These are phyloP conservation scores for Cyprinodon variegatus DNA, from an alignment of 2,113 vertebrate species.

Conservation along the genomic window DNA sequence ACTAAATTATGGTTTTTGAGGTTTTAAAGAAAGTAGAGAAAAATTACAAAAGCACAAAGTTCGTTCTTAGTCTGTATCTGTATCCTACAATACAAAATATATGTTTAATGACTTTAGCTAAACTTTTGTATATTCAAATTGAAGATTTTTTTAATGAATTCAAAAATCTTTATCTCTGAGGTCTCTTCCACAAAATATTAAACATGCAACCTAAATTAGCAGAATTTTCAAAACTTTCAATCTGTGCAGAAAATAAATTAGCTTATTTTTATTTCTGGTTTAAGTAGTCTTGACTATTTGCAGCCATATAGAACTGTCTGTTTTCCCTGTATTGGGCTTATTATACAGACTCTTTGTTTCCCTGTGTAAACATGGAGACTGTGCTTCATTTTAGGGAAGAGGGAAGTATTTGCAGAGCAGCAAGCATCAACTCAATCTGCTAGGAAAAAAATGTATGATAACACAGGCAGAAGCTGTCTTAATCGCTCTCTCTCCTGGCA, in stretches of 20 bases:
- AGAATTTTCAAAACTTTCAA: background rate
- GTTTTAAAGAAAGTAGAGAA: too few species aligned
- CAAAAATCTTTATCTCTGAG: too few species aligned
- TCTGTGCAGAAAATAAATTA: background rate
- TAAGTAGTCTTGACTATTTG: background rate
- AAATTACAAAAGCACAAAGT: too few species aligned
- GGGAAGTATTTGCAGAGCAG: background rate
- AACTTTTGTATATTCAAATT: too few species aligned
- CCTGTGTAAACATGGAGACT: background rate
- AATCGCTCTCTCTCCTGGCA: slow-evolving; percentile 8
- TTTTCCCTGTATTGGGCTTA: background rate
- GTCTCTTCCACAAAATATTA: too few species aligned
- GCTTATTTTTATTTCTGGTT: background rate
- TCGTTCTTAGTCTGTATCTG: too few species aligned
- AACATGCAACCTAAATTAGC: background rate
- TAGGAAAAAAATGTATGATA: slow-evolving; percentile 9
- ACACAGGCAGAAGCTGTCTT: background rate
- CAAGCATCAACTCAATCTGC: background rate
- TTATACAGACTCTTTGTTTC: background rate
- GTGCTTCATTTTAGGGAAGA: background rate
- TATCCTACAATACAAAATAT: too few species aligned
- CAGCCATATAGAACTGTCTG: background rate
- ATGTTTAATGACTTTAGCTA: too few species aligned
- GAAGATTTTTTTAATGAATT: too few species aligned
- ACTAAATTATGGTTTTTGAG: too few species aligned